phyloP scores from a whole-genome alignment of 2,113 vertebrate genomes.

The Origma solitaria region DNA sequence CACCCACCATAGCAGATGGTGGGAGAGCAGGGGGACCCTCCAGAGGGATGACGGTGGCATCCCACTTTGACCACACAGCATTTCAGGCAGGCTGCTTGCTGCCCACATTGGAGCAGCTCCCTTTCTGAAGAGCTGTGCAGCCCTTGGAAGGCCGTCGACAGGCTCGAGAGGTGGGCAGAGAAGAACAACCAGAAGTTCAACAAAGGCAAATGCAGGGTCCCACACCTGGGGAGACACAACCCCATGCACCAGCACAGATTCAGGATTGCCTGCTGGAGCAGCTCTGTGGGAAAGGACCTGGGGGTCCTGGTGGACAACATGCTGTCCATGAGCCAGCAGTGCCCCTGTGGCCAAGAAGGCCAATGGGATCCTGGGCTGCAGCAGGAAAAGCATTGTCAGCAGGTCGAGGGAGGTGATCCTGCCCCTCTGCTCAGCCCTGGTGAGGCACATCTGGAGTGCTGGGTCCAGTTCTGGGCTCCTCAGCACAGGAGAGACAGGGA shows the following conservation, averaged over 20 bases:
- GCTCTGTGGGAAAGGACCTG: background rate
- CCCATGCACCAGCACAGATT: background rate
- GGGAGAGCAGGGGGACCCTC: background rate
- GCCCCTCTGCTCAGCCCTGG: background rate
- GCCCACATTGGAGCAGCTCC: background rate
- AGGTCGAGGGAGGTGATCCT: background rate
- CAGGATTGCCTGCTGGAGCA: background rate
- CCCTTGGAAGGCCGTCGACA: background rate
- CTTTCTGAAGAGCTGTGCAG: background rate
- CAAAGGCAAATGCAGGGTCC: background rate
- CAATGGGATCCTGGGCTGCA: background rate
- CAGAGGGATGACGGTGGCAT: background rate
- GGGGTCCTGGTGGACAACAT: background rate
- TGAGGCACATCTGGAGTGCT: background rate
- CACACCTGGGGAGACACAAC: background rate
- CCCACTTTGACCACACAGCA: accelerated
- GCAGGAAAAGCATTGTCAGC: background rate
- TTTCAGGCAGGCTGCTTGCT: background rate
- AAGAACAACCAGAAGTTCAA: background rate
- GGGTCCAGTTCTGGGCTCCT: background rate
- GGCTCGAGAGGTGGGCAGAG: background rate
- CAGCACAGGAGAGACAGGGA: background rate
- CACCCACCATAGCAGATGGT: background rate
- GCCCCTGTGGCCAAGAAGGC: background rate
- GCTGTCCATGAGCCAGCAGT: background rate